Evolutionary conservation across 2,888 invertebrate species (phyloP), one percentile per base, ranked within the genome.

Genomic region (Carabus problematicus): DNA sequence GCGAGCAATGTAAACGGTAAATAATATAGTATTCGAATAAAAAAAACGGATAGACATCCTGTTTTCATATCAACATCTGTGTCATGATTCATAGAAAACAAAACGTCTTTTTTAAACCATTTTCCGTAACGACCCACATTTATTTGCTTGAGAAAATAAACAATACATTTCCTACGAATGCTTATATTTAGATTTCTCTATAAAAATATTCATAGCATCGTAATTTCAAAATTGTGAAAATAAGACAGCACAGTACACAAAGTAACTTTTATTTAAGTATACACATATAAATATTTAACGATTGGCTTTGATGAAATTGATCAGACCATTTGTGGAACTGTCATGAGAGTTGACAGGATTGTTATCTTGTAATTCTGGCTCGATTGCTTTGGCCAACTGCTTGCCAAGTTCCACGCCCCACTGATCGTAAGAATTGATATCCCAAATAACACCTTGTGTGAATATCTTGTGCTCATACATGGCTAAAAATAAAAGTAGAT

Each of bases 361-460:
- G 19, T 83, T 83, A 76, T 88, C 87, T 71, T 88, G 86, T 55
- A 99, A 84, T 80, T 99, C 98, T 0, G 97, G 95, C 80, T 98
- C 97, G 74, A 99, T 98, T n/a, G 92, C 94, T 84, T 98, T 98
- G 0, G 99, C 99, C 75, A 99, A 83, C 80, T 98, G 97, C 81
- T 99, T 99, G 63, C 99, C 99, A 74, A 99, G 87, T 82, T 99
- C 99, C 62, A 99, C 99, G 42, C 99, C 99, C 98, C 98, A 99
- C 79, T 99, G 99, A 85, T 99, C 99, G 82, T 93, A 99, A 0
- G 98, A 98, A 82, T 99, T 99, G 79, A 99, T 97, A 82, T 98
- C 95, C 99, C 99, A 99, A 77, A 99, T 93, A 56, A 96, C 90
- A 52, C 99, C 99, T 82, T 99, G 99, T 0, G 93, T 92, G 84